Base-by-base conservation (phyloP, 2,113 vertebrate genomes). In the Oncorhynchus keta region DNA sequence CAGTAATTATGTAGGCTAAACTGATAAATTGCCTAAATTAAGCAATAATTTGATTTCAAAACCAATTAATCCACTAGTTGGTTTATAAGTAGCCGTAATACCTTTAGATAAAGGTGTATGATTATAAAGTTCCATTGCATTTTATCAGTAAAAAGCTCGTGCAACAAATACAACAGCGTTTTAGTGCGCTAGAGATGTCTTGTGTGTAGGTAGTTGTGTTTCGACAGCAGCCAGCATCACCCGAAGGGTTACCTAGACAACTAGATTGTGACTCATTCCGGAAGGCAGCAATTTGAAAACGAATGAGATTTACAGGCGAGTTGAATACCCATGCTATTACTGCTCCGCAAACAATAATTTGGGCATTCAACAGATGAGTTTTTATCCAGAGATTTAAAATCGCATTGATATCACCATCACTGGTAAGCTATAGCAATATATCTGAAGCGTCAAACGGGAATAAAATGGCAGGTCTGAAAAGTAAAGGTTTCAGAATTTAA, bases 241-340 rank as follows among this genome's bases (percentile, higher is more conserved):
- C 49, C 80, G 76, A 30, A 80, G 83, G 87, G 92, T 92, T 93
- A 79, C 93, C 92, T 76, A 92, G 92, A 89, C 92, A 91, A 94
- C 91, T 65, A 83, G 84, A 82, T 81, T 69, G 76, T 93, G 92
- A 92, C 87, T 93, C 93, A 92, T 75, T 83, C 78, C 78, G 30
- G 78, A 76, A 72, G 83, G 84, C 81, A 85, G 83, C 86, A 91
- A 90, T 92, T 92, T 90, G 76, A 84, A 73, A 80, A 84, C 84
- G 91, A 93, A 93, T 91, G 88, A 89, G 89, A 92, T 93, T 91
- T 92, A 75, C 77, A 80, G 82, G 67, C 67, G 74, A 91, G 70
- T 85, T 91, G 92, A 92, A 85, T 86, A 57, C 80, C 85, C 67
- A 84, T 87, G 76, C 88, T 92, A 24, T 75, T 93, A 57, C 51